Base-by-base conservation (phyloP, 2,797 vertebrate genomes). In the Tragelaphus oryx region DNA sequence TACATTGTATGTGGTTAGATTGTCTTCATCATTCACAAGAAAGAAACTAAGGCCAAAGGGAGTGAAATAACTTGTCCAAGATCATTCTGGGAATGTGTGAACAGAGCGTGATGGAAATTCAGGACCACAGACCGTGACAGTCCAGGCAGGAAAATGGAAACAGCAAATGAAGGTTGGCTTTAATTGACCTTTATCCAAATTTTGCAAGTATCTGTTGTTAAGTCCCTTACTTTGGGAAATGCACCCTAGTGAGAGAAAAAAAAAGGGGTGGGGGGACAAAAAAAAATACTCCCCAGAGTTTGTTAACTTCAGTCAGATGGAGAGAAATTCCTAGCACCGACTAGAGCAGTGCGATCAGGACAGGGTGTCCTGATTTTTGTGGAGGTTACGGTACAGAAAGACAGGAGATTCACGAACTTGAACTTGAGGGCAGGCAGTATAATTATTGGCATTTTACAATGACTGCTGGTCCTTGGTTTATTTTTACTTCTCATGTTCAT, bases 401-500 rank as follows among this genome's bases (percentile, higher is more conserved):
- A 57, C 75, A 81, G 50, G 30, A 48, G 46, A 96, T 60, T 20
- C 74, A 28, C 6, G 2, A n/a, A 84, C 18, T 57, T 90, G 86
- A 86, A 78, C 79, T 46, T 57, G 76, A 95, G 52, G 88, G 30
- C 18, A 85, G 37, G 13, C 20, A 28, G 57, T 80, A 37, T 37
- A 87, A 96, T 95, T 79, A 95, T 96, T 94, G 91, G 55, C 85
- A 75, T 95, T 94, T 96, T 85, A 60, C 18, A 18, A 0, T 95
- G 95, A 93, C 65, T 94, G 71, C 60, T 52, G 44, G 71, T 79
- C 60, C 91, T 94, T 75, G 87, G 46, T 96, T 97, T 97, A 95
- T 97, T 97, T 97, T 95, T 95, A 89, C 80, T 87, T 94, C 54
- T 95, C 55, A 55, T 75, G 68, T 79, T 62, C 93, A 75, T 54